Percentiles rank a stretch among this genome's conserved stretches.
Evolutionary conservation across 2,888 invertebrate species (phyloP).

Genomic region (Drosophila austrosaltans): DNA sequence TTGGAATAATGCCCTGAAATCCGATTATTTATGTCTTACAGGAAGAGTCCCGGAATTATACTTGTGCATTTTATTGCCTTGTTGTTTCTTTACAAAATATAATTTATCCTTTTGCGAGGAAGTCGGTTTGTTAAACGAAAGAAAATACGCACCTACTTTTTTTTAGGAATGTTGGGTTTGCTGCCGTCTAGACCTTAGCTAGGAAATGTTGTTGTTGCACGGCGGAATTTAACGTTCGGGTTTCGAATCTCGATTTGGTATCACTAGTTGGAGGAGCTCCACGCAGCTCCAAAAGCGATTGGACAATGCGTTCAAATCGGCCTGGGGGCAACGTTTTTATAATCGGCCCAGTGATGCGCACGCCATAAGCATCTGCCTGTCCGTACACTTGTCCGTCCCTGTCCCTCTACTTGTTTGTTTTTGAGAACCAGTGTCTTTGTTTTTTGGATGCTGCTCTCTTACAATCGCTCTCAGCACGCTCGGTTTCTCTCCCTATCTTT

Average conservation of each 20-base stretch:
- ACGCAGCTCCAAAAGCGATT: conserved; percentile 75
- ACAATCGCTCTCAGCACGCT: conserved; percentile 1
- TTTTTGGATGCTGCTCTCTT: conserved; percentile 12
- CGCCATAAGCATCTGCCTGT: conserved; percentile 35
- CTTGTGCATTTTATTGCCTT: conserved; percentile 22
- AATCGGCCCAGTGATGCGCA: conserved; percentile 42
- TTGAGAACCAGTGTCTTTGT: conserved; percentile 13
- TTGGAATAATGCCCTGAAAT: conserved; percentile 39
- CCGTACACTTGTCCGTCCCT: conserved; percentile 5
- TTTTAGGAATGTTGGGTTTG: conserved; percentile 89
- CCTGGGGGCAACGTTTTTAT: conserved; percentile 63
- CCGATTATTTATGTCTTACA: conserved; percentile 35
- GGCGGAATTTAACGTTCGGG: conserved; percentile 42
- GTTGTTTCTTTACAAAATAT: conserved; percentile 25
- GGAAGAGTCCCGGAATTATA: conserved; percentile 37
- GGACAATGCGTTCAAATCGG: conserved; percentile 74
- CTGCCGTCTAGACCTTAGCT: conserved; percentile 56
- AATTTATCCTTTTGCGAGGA: conserved; percentile 36
- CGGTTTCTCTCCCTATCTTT: conserved; percentile 1
- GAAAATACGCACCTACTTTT: conserved; percentile 76
- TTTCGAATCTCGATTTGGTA: conserved; percentile 36
- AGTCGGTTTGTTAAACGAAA: neutral
- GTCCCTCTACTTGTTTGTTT: conserved; percentile 19
- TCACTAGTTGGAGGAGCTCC: conserved; percentile 75
- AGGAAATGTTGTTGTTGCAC: conserved; percentile 46